Evolutionary conservation across 2,797 vertebrate species (phyloP).

Genomic region (Periophthalmus magnuspinnatus): DNA sequence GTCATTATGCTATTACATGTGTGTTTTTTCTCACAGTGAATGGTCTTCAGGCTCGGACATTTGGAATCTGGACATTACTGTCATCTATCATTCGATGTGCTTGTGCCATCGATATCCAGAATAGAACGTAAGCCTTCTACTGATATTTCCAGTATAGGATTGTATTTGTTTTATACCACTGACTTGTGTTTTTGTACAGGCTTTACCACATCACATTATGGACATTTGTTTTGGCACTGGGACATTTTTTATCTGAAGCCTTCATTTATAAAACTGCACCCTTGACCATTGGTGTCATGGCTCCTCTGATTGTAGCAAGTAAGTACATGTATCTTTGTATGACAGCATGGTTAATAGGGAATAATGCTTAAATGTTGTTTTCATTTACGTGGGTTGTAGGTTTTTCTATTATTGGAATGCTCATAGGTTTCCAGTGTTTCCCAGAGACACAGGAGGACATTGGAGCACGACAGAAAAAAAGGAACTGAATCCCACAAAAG

Average conservation of each 20-base stretch:
- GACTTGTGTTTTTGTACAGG: slow-evolving; percentile 60
- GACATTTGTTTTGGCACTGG: slow-evolving; percentile 92
- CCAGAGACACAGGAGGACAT: slow-evolving; percentile 76
- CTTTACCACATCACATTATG: slow-evolving; percentile 94
- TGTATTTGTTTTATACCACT: slow-evolving; percentile 7
- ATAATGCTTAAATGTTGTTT: background rate
- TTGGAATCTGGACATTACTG: slow-evolving; percentile 94
- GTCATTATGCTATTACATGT: background rate
- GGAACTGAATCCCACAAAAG: slow-evolving; percentile 76
- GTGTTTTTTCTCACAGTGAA: slow-evolving; percentile 80
- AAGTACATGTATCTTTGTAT: slow-evolving; percentile 58
- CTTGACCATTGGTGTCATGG: slow-evolving; percentile 90
- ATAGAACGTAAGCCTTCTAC: slow-evolving; percentile 82
- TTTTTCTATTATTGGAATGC: slow-evolving; percentile 90
- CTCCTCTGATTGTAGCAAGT: slow-evolving; percentile 95
- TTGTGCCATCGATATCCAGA: slow-evolving; percentile 94
- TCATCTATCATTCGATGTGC: slow-evolving; percentile 91
- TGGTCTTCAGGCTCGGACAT: slow-evolving; percentile 93
- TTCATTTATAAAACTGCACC: slow-evolving; percentile 92
- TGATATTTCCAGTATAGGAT: slow-evolving; percentile 10
- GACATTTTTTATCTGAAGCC: slow-evolving; percentile 91
- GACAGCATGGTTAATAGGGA: background rate
- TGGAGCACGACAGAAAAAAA: slow-evolving; percentile 85
- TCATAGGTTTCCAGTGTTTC: slow-evolving; percentile 88
- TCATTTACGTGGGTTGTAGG: slow-evolving; percentile 70